Evolutionary conservation across 2,888 invertebrate species (phyloP).

Genomic region (Nomada lathburiana): DNA sequence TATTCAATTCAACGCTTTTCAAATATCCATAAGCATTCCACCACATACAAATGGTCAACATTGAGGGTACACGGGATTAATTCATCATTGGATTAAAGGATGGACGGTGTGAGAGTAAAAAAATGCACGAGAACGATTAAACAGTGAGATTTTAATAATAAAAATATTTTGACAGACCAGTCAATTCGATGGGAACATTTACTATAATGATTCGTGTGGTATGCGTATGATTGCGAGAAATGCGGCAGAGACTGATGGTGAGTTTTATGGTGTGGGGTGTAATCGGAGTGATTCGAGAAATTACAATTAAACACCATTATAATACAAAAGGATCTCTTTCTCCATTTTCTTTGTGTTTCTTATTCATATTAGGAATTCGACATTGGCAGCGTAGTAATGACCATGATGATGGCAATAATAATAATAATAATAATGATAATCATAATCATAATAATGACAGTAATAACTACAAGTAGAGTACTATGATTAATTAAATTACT

Average conservation of each 20-base stretch:
- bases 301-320: constrained; percentile 70
- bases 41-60: background rate
- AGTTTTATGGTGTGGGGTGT: constrained; percentile 5
- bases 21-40: no score
- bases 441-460: constrained; percentile 51
- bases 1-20: no score
- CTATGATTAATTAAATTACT: constrained; percentile 66
- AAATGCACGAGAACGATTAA: constrained; percentile 78
- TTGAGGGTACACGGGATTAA: background rate
- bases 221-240: constrained; percentile 76
- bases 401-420: constrained; percentile 54
- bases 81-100: background rate
- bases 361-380: constrained; percentile 63
- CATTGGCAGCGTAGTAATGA: constrained; percentile 64
- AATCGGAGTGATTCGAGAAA: constrained; percentile 39
- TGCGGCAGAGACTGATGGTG: constrained; percentile 16
- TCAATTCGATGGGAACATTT: constrained; percentile 75
- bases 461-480: constrained; percentile 57
- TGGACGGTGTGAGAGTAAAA: constrained; percentile 27
- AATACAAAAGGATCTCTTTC: constrained; percentile 62
- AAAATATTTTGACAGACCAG: constrained; percentile 83
- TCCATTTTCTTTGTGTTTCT: constrained; percentile 22
- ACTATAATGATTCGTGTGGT: constrained; percentile 71
- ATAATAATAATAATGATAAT: constrained; percentile 58
- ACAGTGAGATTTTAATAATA: constrained; percentile 84